A percentile compares a stretch with the other conserved stretches of the same genome.
phyloP scores from a whole-genome alignment of 2,888 invertebrate species.

The Liopterus haemorrhoidalis region DNA sequence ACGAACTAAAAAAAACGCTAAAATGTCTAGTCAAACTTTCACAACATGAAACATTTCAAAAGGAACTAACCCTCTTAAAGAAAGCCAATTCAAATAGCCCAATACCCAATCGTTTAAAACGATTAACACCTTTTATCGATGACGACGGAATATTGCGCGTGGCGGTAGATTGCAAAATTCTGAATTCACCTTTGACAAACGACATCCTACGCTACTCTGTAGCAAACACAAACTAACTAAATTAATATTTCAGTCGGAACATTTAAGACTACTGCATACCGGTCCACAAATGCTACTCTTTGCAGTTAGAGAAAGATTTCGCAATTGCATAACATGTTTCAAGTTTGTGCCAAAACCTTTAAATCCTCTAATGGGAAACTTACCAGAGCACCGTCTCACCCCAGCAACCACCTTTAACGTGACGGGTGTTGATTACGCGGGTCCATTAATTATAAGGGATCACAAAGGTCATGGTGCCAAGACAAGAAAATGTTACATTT shows the following conservation, averaged over 20 bases:
- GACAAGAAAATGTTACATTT: conserved; percentile 22
- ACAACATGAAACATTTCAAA: too few species aligned
- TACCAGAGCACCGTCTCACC: neutral
- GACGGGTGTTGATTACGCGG: neutral
- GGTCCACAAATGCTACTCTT: neutral
- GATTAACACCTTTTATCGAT: too few species aligned
- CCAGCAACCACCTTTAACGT: conserved; percentile 1
- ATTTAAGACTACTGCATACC: conserved; percentile 2
- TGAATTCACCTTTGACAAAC: neutral
- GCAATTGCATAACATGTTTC: conserved; percentile 24
- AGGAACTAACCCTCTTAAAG: too few species aligned
- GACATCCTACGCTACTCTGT: neutral
- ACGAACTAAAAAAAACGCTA: too few species aligned
- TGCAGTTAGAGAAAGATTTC: neutral
- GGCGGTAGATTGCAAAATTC: conserved; percentile 1
- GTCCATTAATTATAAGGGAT: neutral
- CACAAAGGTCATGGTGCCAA: neutral
- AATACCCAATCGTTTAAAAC: neutral
- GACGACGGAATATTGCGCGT: neutral
- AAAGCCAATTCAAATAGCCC: neutral
- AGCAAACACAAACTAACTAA: conserved; percentile 2
- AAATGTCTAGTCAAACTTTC: too few species aligned
- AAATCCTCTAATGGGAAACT: conserved; percentile 15
- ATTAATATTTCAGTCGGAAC: conserved; percentile 6
- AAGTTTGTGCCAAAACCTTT: conserved; percentile 17